phyloP scores from a whole-genome alignment of 2,797 vertebrate genomes.

The Tympanoctomys barrerae region DNA sequence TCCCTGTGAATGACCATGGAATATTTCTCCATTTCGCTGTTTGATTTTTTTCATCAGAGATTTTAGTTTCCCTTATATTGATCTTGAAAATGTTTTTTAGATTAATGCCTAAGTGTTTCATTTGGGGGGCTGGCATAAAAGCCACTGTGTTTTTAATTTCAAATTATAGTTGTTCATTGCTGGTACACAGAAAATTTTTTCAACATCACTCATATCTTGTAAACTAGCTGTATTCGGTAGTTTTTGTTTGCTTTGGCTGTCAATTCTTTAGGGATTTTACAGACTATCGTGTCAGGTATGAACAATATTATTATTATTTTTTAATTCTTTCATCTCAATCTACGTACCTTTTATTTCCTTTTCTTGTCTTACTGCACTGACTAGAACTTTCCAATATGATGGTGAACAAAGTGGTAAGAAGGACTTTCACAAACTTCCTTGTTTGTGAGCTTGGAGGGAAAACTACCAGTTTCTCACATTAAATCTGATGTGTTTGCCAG shows the following conservation, averaged over 20 bases:
- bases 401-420: not conserved
- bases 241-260: slow-evolving; percentile 6
- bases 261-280: not conserved
- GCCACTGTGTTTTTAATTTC: not conserved
- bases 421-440: not conserved
- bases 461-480: not conserved
- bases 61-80: slow-evolving; percentile 15
- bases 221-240: not conserved
- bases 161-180: not conserved
- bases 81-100: not conserved
- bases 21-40: not conserved
- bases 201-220: not conserved
- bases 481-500: not conserved
- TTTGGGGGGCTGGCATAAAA: not conserved
- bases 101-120: slow-evolving; percentile 28
- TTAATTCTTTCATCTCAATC: not conserved
- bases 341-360: not conserved
- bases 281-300: not conserved
- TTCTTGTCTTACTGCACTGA: not conserved
- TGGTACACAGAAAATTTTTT: not conserved
- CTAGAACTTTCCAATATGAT: not conserved
- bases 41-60: slow-evolving; percentile 7
- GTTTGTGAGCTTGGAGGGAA: not conserved
- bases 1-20: not conserved
- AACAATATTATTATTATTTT: not conserved